phyloP scores from a whole-genome alignment of 2,113 vertebrate genomes.

The Scophthalmus maximus region DNA sequence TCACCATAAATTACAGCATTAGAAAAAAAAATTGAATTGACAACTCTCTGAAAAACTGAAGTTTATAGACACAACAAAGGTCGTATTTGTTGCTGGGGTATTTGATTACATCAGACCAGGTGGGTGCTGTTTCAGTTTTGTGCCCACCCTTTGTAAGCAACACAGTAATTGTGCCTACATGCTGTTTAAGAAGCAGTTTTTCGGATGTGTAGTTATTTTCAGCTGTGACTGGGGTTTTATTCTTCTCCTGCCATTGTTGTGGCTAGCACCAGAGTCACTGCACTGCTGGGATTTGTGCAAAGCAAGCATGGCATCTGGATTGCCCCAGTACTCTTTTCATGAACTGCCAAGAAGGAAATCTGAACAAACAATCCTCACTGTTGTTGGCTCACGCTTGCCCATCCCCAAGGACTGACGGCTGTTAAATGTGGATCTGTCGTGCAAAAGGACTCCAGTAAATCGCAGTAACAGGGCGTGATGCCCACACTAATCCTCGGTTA shows the following conservation, averaged over 20 bases:
- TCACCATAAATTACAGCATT: background rate
- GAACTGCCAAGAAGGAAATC: slow-evolving; percentile 75
- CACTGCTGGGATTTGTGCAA: slow-evolving; percentile 71
- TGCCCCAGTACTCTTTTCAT: slow-evolving; percentile 76
- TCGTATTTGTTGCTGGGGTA: slow-evolving; percentile 29
- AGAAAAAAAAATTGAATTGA: background rate
- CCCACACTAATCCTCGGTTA: background rate
- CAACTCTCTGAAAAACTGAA: background rate
- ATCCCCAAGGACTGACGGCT: slow-evolving; percentile 56
- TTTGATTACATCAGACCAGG: slow-evolving; percentile 12
- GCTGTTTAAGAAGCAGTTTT: slow-evolving; percentile 30
- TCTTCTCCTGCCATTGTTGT: slow-evolving; percentile 58
- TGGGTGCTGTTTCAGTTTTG: slow-evolving; percentile 32
- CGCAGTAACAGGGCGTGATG: slow-evolving; percentile 15
- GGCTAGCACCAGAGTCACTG: slow-evolving; percentile 69
- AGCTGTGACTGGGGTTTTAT: slow-evolving; percentile 33
- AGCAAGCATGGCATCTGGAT: slow-evolving; percentile 71
- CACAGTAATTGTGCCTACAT: slow-evolving; percentile 19
- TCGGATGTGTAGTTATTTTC: slow-evolving; percentile 10
- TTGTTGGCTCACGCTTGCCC: slow-evolving; percentile 69
- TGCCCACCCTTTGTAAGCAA: slow-evolving; percentile 28
- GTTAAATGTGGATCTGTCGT: slow-evolving; percentile 60
- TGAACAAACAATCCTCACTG: slow-evolving; percentile 77
- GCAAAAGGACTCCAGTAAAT: slow-evolving; percentile 43
- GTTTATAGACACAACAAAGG: slow-evolving; percentile 18